Base-by-base conservation (phyloP, 2,797 vertebrate genomes). In the Petrocephalus schoutedeni region DNA sequence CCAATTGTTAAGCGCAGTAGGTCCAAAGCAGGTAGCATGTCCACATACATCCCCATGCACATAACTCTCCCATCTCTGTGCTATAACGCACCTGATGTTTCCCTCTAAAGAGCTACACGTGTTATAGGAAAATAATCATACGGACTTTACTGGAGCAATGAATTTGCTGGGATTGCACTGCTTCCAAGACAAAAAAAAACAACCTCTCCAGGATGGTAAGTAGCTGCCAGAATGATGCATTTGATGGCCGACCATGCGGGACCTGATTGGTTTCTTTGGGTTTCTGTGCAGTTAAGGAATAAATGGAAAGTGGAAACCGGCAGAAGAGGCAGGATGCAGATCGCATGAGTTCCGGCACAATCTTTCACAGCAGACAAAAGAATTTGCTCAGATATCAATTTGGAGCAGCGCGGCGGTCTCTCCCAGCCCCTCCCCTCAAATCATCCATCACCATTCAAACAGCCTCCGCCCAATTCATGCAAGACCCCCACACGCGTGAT, bases 351-450 rank as follows among this genome's bases (percentile, higher is more conserved):
- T 92, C 92, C 92, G 16, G 92, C 90, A 93, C 96, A 97, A 99
- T 99, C 99, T 98, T 98, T 99, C 98, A 99, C 93, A 96, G 95
- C 97, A 98, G 98, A 99, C 98, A 99, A 99, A 99, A 98, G 97
- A 97, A 98, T 98, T 99, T 99, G 97, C 97, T 92, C 93, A 95
- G 95, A 97, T 97, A 98, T 99, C 97, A 98, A 98, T 99, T 98
- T 96, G 94, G 94, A 95, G 94, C 94, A 92, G 88, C 91, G 92
- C 93, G 96, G 97, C 98, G 97, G 98, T 98, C 98, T 95, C 94
- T 96, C 96, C 96, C 96, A 12, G 41, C 23, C 12, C 10, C 53
- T 12, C 96, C 94, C 96, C 96, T 97, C 94, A 96, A 93, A 95
- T 96, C 97, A 99, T 99, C 97, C 97, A 99, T 99, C 98, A 98